Evolutionary conservation across 2,888 invertebrate species (phyloP), one percentile per base, ranked within the genome.

Genomic region (Abrostola tripartita): DNA sequence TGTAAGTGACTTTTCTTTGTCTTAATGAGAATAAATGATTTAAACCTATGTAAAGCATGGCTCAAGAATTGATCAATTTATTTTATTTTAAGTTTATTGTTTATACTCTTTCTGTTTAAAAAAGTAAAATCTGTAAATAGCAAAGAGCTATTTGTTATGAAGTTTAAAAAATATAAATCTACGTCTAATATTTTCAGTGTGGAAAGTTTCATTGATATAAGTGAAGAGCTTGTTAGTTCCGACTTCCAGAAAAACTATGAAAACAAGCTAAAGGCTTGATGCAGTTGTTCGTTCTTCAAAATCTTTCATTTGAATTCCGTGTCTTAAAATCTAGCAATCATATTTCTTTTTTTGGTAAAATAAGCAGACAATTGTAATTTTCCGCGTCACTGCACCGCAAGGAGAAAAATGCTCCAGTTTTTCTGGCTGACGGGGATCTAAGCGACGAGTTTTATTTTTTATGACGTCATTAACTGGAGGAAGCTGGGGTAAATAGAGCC

Each of bases 391-490:
- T 88, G 88, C 87, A 79, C 82, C 59, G 78, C 81, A 79, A 84
- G 76, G 74, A 87, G 85, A 88, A 88, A 89, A 79, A 71, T 71
- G 70, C 53, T 81, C 81, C 82, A 84, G 85, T 90, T 88, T 88
- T 90, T 89, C 86, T 86, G 84, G 82, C 77, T 81, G 79, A 80
- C 62, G 81, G 84, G 85, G 86, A 81, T 84, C 83, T 89, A 82
- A 85, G 81, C 85, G 86, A 82, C 82, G 85, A 85, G 90, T 92
- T 92, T 92, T 91, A 91, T 90, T 91, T 92, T 93, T 92, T 91
- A 91, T 90, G 92, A 90, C 88, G 86, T 92, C 91, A 92, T 93
- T 93, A 93, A 90, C 86, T 87, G 70, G 81, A 92, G 93, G 93
- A 93, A 92, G 89, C 84, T 79, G 81, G 86, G 84, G 87, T 84